phyloP scores from a whole-genome alignment of 2,113 vertebrate genomes.

The Ellobius talpinus region DNA sequence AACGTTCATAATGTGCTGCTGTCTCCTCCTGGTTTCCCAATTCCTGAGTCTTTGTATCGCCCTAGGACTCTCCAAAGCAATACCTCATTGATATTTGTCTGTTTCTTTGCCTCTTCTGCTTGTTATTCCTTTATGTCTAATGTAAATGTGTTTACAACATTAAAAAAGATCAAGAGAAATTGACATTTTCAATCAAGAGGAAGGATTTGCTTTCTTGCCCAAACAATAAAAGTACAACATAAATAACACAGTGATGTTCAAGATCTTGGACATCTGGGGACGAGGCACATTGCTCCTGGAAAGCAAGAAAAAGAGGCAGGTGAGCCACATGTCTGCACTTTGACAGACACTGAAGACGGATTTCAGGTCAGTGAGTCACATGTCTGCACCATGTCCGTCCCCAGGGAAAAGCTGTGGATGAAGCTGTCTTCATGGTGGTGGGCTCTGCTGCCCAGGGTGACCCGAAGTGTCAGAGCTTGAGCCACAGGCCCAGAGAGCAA shows the following conservation, averaged over 20 bases:
- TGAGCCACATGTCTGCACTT: not conserved
- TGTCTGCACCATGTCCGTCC: not conserved
- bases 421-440: no score
- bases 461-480: not conserved
- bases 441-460: not conserved
- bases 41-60: not conserved
- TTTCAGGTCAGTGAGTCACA: not conserved
- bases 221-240: not conserved
- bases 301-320: not conserved
- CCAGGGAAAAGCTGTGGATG: not conserved
- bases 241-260: not conserved
- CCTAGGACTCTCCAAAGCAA: not conserved
- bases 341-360: not conserved
- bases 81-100: not conserved
- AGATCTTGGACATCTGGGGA: not conserved
- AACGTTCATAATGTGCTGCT: not conserved
- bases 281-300: not conserved
- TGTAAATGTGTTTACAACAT: not conserved
- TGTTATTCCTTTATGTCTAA: not conserved
- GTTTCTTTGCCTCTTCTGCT: not conserved
- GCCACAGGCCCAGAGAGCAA: not conserved
- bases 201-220: not conserved
- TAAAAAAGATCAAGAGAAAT: not conserved
- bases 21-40: not conserved
- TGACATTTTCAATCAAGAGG: constrained; percentile 28